These are phyloP conservation scores for Labrus mixtus DNA, from an alignment of 2,113 vertebrate species.

Conservation along the genomic window DNA sequence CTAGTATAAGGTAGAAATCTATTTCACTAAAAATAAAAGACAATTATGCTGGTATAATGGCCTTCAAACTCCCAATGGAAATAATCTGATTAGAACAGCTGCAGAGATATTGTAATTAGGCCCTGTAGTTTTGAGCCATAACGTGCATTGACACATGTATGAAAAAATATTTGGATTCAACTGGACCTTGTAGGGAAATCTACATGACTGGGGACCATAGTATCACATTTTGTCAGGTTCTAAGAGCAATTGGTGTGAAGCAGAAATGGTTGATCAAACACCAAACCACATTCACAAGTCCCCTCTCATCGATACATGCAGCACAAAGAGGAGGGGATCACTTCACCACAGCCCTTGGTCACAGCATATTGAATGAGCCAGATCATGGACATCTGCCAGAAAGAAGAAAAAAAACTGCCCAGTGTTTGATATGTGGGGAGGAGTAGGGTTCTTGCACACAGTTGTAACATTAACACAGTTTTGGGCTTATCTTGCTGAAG, in stretches of 20 bases:
- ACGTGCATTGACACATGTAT: constrained; percentile 30
- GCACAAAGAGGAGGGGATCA: constrained; percentile 25
- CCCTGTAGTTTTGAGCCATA: constrained; percentile 49
- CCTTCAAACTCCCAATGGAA: constrained; percentile 76
- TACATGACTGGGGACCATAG: background rate
- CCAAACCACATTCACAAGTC: background rate
- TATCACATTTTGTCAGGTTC: background rate
- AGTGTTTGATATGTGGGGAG: constrained; percentile 21
- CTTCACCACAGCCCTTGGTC: constrained; percentile 53
- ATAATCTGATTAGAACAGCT: constrained; percentile 79
- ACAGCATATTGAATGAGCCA: constrained; percentile 54
- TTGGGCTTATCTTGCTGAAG: constrained; percentile 12
- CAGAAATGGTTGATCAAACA: background rate
- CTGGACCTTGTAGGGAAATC: background rate
- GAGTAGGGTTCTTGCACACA: constrained; percentile 5
- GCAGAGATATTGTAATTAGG: constrained; percentile 77
- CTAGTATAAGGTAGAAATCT: constrained; percentile 67
- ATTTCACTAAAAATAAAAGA: constrained; percentile 86
- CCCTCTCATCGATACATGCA: constrained; percentile 6
- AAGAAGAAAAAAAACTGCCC: constrained; percentile 29
- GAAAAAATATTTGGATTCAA: constrained; percentile 29
- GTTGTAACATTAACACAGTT: background rate
- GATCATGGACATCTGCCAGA: constrained; percentile 3
- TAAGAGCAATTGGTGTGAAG: background rate
- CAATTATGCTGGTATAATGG: constrained; percentile 84